phyloP scores from a whole-genome alignment of 2,888 invertebrate genomes.

The Pediacus dermestoides region DNA sequence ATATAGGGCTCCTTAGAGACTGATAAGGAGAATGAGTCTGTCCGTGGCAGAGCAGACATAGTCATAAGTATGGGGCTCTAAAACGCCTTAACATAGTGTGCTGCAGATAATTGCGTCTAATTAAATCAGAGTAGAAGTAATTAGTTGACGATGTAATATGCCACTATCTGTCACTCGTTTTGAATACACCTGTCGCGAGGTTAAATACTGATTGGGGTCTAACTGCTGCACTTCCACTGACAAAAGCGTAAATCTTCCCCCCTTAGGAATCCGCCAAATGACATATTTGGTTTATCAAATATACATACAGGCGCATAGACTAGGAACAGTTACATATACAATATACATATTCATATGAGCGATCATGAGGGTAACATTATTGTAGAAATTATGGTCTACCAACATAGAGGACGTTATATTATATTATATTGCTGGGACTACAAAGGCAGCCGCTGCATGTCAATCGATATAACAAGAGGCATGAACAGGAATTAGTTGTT shows the following conservation, averaged over 20 bases:
- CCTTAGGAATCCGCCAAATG: too few species aligned
- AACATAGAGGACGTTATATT: too few species aligned
- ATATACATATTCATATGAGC: too few species aligned
- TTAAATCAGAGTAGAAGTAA: slow-evolving; percentile 36
- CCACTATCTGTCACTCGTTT: slow-evolving; percentile 32
- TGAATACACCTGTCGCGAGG: slow-evolving; percentile 31
- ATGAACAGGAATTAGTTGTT: too few species aligned
- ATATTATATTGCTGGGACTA: too few species aligned
- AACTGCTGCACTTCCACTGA: slow-evolving; percentile 5
- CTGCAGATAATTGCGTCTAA: slow-evolving; percentile 36
- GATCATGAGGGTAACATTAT: too few species aligned
- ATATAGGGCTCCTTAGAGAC: slow-evolving; percentile 17
- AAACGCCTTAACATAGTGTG: slow-evolving; percentile 16
- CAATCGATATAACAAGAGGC: too few species aligned
- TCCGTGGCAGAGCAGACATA: background rate
- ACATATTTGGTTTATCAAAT: too few species aligned
- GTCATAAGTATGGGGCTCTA: background rate
- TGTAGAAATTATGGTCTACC: too few species aligned
- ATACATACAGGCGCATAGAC: too few species aligned
- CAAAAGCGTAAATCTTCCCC: slow-evolving; percentile 9
- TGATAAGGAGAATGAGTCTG: slow-evolving; percentile 14
- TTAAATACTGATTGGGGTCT: slow-evolving; percentile 22
- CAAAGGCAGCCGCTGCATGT: too few species aligned
- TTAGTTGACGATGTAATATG: slow-evolving; percentile 35
- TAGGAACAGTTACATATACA: too few species aligned